These are phyloP conservation scores for Alcis repandata DNA, from an alignment of 2,888 invertebrate genomes.

Conservation along the genomic window DNA sequence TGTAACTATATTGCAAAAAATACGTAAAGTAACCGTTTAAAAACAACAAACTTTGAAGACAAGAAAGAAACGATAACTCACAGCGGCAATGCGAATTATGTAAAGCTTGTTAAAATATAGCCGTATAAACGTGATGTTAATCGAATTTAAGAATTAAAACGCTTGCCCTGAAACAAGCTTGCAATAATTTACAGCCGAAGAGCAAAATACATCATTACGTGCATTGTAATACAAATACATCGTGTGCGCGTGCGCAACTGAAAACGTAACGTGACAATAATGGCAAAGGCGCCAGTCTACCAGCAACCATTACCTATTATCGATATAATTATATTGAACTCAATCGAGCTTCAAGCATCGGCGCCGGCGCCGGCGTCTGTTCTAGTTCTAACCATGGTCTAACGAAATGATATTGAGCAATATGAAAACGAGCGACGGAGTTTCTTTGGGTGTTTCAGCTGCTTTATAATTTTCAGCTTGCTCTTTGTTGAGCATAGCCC, in stretches of 20 bases:
- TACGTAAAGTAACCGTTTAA: too few species aligned
- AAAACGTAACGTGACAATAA: constrained; percentile 67
- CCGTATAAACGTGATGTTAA: too few species aligned
- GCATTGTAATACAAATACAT: constrained; percentile 26
- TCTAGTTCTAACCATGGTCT: constrained; percentile 52
- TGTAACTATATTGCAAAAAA: too few species aligned
- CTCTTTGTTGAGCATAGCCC: too few species aligned
- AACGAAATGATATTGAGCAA: constrained; percentile 48
- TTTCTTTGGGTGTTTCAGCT: background rate
- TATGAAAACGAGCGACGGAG: background rate
- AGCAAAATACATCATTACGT: constrained; percentile 31
- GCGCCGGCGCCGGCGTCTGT: constrained; percentile 49
- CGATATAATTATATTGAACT: constrained; percentile 66
- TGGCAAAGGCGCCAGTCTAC: constrained; percentile 73
- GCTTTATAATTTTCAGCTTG: background rate
- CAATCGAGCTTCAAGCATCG: constrained; percentile 60
- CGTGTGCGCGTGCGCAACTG: constrained; percentile 48
- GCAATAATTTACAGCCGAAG: constrained; percentile 14
- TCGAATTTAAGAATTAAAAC: too few species aligned
- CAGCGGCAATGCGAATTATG: background rate
- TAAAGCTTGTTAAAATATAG: background rate
- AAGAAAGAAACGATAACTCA: background rate
- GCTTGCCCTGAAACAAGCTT: background rate
- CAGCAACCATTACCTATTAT: constrained; percentile 69
- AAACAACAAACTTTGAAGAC: too few species aligned